Percentiles rank a stretch among this genome's conserved stretches.
Evolutionary conservation across 2,113 vertebrate genomes (phyloP).

Genomic region (Telmatochromis sp.): DNA sequence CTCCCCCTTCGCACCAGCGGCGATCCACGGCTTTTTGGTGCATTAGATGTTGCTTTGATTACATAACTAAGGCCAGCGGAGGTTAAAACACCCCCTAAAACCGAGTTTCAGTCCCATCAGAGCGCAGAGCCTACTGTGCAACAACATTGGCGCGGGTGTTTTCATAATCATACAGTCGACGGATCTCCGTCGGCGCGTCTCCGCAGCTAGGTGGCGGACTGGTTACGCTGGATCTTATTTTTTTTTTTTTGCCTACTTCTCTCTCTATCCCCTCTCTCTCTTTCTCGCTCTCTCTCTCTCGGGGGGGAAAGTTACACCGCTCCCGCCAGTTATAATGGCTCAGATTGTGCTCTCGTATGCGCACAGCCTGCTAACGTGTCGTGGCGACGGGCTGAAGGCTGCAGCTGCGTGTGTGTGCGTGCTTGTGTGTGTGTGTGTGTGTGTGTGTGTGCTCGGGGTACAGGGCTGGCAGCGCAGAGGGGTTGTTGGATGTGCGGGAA

Average conservation of each 20-base stretch:
- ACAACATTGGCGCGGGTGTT: conserved; percentile 70
- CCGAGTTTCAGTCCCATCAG: conserved; percentile 46
- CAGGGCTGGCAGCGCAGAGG: conserved; percentile 2
- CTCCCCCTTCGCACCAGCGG: conserved; percentile 8
- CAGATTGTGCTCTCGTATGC: conserved; percentile 9
- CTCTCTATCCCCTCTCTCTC: not conserved
- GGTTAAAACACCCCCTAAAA: conserved; percentile 45
- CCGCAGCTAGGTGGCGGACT: conserved; percentile 66
- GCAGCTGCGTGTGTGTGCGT: not conserved
- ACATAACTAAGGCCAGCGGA: conserved; percentile 48
- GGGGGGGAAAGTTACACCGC: conserved; percentile 51
- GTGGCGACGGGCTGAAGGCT: not conserved
- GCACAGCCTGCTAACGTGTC: conserved; percentile 32
- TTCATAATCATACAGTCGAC: conserved; percentile 60
- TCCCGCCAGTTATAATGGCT: conserved; percentile 43
- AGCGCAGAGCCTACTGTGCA: conserved; percentile 43
- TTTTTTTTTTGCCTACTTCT: not conserved
- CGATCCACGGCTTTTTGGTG: conserved; percentile 27
- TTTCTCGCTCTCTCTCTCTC: not conserved
- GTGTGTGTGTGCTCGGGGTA: not conserved
- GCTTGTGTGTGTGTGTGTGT: not conserved
- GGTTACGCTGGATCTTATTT: conserved; percentile 18
- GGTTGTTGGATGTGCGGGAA: conserved; percentile 51
- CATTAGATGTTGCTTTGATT: conserved; percentile 54
- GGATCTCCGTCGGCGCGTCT: conserved; percentile 41